Evolutionary conservation across 2,888 invertebrate species (phyloP), one percentile per base, ranked within the genome.

Genomic region (Sarcophaga carnaria): DNA sequence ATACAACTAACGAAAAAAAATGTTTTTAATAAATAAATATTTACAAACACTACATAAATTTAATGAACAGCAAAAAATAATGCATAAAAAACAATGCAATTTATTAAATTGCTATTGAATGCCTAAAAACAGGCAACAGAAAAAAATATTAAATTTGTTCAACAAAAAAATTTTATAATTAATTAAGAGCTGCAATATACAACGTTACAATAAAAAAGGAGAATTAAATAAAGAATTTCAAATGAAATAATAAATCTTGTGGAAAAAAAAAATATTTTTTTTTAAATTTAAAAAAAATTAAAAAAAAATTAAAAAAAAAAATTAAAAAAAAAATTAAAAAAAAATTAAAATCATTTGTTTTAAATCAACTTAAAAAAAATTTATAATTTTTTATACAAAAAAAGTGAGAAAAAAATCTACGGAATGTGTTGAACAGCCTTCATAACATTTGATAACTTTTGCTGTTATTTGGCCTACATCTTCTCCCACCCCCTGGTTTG

Each of bases 101-200:
- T 54, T 76, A 59, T 77, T 82, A 66, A 77, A 66, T 60, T 20
- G 81, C 72, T 85, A 64, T 77, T 54, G 54, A 37, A 37, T 37
- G 88, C 89, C 90, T 89, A 89, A 90, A 89, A 90, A 88, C 88
- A 74, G 27, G 64, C 74, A 88, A 87, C 25, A 77, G 71, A 87
- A 71, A 67, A 59, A 20, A 66, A 37, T 37, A 37, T 6, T 37
- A 37, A 45, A 63, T n/a, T 27, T 49, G 6, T 74, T 59, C 54
- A 20, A 64, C 22, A 64, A 71, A 84, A 84, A 63, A 80, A 37
- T 14, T 54, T 54, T 47, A 62, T 11, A 60, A 77, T 37, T 82
- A 72, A 83, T 77, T 71, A 77, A 77, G 59, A 77, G 59, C 71
- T 8, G 37, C 10, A 37, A 37, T 69, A 37, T 69, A 64, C 80